Conservation (phyloP, 2,888 invertebrate species). For the Kryphioiulus occultus region DNA sequence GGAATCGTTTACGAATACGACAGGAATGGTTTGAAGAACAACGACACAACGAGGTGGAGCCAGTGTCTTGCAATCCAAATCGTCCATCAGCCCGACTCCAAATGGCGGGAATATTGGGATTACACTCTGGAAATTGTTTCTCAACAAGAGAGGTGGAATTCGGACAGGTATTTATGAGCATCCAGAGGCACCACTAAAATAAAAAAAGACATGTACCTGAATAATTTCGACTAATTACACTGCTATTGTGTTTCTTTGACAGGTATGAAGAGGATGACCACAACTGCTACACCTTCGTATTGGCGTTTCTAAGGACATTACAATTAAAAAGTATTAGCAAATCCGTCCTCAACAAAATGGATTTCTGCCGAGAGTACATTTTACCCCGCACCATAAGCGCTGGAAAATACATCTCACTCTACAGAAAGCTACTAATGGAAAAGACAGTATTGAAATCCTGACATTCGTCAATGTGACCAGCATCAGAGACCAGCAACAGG, state of each 20-base stretch:
- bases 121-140: constrained; percentile 71
- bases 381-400: constrained; percentile 82
- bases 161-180: constrained; percentile 53
- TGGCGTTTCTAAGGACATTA: constrained; percentile 77
- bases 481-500: too few species aligned
- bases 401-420: constrained; percentile 83
- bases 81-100: constrained; percentile 51
- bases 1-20: constrained; percentile 86
- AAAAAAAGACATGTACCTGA: too few species aligned
- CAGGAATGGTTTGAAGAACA: constrained; percentile 72
- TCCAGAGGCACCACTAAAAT: too few species aligned
- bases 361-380: constrained; percentile 82
- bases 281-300: constrained; percentile 87
- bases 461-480: too few species aligned
- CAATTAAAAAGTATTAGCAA: constrained; percentile 75
- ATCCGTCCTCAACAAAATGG: constrained; percentile 72
- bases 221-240: too few species aligned
- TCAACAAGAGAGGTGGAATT: constrained; percentile 62
- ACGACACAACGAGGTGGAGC: constrained; percentile 63
- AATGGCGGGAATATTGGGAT: constrained; percentile 75
- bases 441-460: constrained; percentile 27
- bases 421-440: constrained; percentile 67
- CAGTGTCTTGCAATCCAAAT: constrained; percentile 62
- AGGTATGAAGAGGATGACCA: constrained; percentile 76
- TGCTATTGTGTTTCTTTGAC: background rate